Evolutionary conservation across 2,113 vertebrate genomes (phyloP), one percentile per base, ranked within the genome.

Genomic region (Barnardius zonarius): DNA sequence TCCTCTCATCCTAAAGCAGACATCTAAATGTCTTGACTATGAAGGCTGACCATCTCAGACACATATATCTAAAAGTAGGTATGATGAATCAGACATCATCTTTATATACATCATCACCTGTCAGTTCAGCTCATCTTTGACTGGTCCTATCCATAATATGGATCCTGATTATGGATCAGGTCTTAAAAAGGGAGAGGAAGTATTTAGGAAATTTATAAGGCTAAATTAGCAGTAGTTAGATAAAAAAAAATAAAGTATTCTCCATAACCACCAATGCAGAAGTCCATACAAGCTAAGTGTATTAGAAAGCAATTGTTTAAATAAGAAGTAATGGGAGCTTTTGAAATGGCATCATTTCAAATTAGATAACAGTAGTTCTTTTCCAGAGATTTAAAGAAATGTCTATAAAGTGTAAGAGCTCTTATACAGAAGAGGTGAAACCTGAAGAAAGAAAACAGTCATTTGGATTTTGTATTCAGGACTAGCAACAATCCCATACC

Each of bases 51-150:
- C 86, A 74, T 37, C 76, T 92, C 67, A 96, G 79, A 88, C 28
- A 92, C 7, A 25, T 19, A 5, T 31, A 61, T 19, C 68, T 90
- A 90, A 95, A 88, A 81, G 66, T 3, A 90, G 22, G 23, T 74
- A 37, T 59, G 88, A 70, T 88, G 72, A 94, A 90, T 93, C 83
- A 93, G 86, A 81, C 17, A 48, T 70, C 49, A 74, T 5, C 88
- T 75, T 88, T 72, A 22, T 72, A 84, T 54, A 86, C 55, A 91
- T 61, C 17, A 7, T 51, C 76, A 70, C 22, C 44, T 41, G 61
- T 35, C 59, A 61, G 41, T 13, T 86, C 64, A 67, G 31, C 30
- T 77, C 67, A 61, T 70, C 23, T 76, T 85, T 81, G n/a, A 27
- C 10, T 19, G 43, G n/a, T 54, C 28, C 43, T 61, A 14, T 59